Evolutionary conservation across 2,888 invertebrate species (phyloP).

Genomic region (Papilio gigon): DNA sequence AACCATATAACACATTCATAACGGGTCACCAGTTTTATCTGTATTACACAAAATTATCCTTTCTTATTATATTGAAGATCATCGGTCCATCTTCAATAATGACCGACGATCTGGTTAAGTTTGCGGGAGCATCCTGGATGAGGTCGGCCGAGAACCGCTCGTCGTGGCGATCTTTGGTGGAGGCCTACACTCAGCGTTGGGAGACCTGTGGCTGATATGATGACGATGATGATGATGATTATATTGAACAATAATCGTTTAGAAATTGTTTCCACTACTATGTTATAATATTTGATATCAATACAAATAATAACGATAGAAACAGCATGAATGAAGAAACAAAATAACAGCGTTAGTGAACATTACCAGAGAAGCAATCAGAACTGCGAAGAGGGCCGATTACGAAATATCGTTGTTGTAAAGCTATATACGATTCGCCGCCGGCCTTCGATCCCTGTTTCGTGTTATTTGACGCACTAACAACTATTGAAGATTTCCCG

Average conservation of each 20-base stretch:
- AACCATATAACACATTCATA: background rate
- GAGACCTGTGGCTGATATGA: too few species aligned
- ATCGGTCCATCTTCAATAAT: too few species aligned
- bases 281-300: constrained; percentile 1
- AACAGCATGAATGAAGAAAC: constrained; percentile 30
- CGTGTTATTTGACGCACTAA: constrained; percentile 66
- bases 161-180: too few species aligned
- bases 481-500: constrained; percentile 62
- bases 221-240: too few species aligned
- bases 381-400: constrained; percentile 69
- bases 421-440: constrained; percentile 50
- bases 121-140: too few species aligned
- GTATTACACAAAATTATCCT: too few species aligned
- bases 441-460: constrained; percentile 53
- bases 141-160: too few species aligned
- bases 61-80: too few species aligned
- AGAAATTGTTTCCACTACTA: background rate
- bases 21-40: background rate
- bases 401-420: constrained; percentile 65
- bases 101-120: too few species aligned
- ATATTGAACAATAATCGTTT: too few species aligned
- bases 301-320: constrained; percentile 10
- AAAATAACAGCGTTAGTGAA: constrained; percentile 45
- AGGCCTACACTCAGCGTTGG: too few species aligned
- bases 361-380: constrained; percentile 70